These are phyloP conservation scores for Pseudoips prasinana DNA, from an alignment of 2,888 invertebrate genomes.

Conservation along the genomic window DNA sequence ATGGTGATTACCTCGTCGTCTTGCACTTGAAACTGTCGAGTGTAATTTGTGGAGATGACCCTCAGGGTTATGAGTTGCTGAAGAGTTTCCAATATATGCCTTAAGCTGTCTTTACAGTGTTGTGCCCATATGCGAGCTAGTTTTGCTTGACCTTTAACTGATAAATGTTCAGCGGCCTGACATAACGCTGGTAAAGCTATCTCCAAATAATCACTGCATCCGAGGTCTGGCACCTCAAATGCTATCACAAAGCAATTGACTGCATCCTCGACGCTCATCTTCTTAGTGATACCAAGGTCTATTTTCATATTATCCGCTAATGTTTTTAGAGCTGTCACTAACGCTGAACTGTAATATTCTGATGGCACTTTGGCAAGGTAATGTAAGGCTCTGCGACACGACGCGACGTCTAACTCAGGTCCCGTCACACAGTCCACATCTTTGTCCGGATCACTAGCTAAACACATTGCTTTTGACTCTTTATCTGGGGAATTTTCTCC, in stretches of 20 bases:
- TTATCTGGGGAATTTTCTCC: too few relatives aligned
- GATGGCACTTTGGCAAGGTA: constrained; percentile 76
- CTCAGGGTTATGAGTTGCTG: constrained; percentile 94
- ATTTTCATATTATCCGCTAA: constrained; percentile 88
- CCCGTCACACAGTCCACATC: constrained; percentile 89
- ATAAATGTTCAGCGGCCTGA: constrained; percentile 88
- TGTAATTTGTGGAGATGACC: constrained; percentile 89
- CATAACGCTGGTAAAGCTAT: constrained; percentile 90
- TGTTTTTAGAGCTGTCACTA: constrained; percentile 88
- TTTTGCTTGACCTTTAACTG: constrained; percentile 88
- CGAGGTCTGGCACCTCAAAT: constrained; percentile 88
- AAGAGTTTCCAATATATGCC: constrained; percentile 87
- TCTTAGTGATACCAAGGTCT: constrained; percentile 83
- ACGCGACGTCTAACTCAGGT: constrained; percentile 85
- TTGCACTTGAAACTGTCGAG: constrained; percentile 88
- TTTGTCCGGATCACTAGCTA: constrained; percentile 88
- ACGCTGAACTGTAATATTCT: constrained; percentile 81
- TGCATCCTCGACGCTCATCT: constrained; percentile 76
- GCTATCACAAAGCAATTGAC: constrained; percentile 86
- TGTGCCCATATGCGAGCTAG: constrained; percentile 91
- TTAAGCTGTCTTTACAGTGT: constrained; percentile 84
- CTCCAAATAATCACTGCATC: constrained; percentile 91
- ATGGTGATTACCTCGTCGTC: constrained; percentile 92
- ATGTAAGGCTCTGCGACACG: constrained; percentile 87
- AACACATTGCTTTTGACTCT: constrained; percentile 66